phyloP scores from a whole-genome alignment of 1,140 invertebrate species.

The Pomacea maculata region DNA sequence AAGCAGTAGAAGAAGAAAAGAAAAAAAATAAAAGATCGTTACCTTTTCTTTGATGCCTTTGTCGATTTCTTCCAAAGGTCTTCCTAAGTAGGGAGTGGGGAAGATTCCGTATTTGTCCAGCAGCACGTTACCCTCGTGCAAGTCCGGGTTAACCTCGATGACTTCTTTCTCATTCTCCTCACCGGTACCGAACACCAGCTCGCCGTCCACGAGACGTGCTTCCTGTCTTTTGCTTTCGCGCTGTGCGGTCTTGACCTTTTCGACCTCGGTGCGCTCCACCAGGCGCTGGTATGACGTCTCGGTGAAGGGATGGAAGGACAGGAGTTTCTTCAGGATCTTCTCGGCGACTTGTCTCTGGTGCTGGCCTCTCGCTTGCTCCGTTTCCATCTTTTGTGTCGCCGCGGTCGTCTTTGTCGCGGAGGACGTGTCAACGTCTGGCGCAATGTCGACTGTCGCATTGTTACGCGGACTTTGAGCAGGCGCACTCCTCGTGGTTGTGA shows the following conservation, averaged over 20 bases:
- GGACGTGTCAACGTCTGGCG: not conserved
- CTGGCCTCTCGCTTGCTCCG: not conserved
- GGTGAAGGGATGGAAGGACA: conserved; percentile 33
- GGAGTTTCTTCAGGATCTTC: not conserved
- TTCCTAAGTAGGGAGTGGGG: conserved; percentile 68
- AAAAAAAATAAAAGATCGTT: conserved; percentile 2
- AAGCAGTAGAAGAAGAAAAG: too few relatives aligned
- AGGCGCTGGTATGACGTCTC: conserved; percentile 26
- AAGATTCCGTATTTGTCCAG: conserved; percentile 48
- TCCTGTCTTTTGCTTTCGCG: conserved; percentile 31
- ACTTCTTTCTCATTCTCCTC: conserved; percentile 41
- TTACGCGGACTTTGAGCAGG: too few relatives aligned
- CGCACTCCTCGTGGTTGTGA: not conserved
- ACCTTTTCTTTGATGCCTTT: conserved; percentile 96
- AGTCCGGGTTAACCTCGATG: conserved; percentile 45
- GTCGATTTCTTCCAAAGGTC: conserved; percentile 93
- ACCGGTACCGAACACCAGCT: conserved; percentile 58
- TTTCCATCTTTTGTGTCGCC: not conserved
- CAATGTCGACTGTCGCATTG: not conserved
- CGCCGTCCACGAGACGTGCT: conserved; percentile 60
- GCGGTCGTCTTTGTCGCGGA: not conserved
- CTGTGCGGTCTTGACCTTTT: conserved; percentile 1
- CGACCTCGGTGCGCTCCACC: conserved; percentile 20
- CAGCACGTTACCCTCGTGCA: conserved; percentile 54
- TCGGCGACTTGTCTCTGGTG: not conserved